Evolutionary conservation across 2,888 invertebrate genomes (phyloP).

Genomic region (Calliopum simillimum): DNA sequence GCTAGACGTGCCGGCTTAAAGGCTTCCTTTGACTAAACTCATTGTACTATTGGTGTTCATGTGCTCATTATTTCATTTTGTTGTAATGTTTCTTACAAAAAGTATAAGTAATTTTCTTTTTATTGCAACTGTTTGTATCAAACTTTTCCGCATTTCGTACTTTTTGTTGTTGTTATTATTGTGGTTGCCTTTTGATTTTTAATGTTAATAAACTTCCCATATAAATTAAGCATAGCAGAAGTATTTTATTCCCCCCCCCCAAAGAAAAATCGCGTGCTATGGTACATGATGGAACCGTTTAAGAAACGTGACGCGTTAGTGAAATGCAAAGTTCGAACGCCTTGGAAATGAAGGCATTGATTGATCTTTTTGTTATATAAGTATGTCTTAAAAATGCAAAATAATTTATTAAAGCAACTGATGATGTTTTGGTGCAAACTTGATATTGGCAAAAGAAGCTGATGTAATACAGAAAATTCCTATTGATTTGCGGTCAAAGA

Average conservation of each 20-base stretch:
- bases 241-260: conserved; percentile 8
- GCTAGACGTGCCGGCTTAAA: conserved; percentile 32
- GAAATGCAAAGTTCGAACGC: neutral
- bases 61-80: conserved; percentile 27
- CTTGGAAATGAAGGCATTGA: no score
- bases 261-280: conserved; percentile 22
- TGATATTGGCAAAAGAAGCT: no score
- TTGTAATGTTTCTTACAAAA: conserved; percentile 32
- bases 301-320: conserved; percentile 13
- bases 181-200: conserved; percentile 50
- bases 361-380: no score
- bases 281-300: conserved; percentile 41
- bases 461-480: no score
- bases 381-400: no score
- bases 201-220: conserved; percentile 58
- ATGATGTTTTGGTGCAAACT: no score
- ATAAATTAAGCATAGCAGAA: conserved; percentile 6
- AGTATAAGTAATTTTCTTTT: conserved; percentile 17
- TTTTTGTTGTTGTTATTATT: conserved; percentile 31
- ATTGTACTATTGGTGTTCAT: conserved; percentile 13
- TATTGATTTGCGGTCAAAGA: no score
- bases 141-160: conserved; percentile 45
- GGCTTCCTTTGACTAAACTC: conserved; percentile 9
- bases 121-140: conserved; percentile 18
- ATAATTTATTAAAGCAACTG: no score